phyloP scores from a whole-genome alignment of 2,113 vertebrate genomes.

The Periophthalmodon schlosseri region DNA sequence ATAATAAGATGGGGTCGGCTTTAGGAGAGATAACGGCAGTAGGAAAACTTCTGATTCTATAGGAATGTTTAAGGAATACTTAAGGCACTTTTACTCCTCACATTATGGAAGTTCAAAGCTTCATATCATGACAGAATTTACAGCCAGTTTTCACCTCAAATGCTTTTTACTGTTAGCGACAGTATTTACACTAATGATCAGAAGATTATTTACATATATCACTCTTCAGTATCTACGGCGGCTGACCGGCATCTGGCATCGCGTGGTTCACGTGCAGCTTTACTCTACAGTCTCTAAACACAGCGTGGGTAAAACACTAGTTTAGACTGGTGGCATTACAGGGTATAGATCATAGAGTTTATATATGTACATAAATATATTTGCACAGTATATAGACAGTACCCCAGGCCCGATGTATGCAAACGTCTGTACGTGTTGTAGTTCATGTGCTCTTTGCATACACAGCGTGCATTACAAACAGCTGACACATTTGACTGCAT shows the following conservation, averaged over 20 bases:
- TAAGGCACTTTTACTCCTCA: slow-evolving; percentile 66
- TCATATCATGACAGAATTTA: slow-evolving; percentile 55
- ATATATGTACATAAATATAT: slow-evolving; percentile 54
- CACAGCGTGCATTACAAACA: slow-evolving; percentile 69
- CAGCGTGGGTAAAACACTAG: slow-evolving; percentile 53
- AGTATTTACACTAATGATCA: slow-evolving; percentile 61
- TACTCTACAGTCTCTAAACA: slow-evolving; percentile 40
- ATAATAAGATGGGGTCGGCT: background rate
- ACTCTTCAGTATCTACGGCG: slow-evolving; percentile 59
- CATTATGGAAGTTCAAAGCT: slow-evolving; percentile 47
- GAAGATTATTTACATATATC: slow-evolving; percentile 52
- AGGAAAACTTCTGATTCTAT: slow-evolving; percentile 22
- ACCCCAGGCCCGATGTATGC: slow-evolving; percentile 53
- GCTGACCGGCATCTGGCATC: slow-evolving; percentile 70
- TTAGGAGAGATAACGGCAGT: slow-evolving; percentile 5
- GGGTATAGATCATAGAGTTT: slow-evolving; percentile 75
- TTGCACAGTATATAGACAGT: slow-evolving; percentile 70
- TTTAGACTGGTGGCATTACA: slow-evolving; percentile 74
- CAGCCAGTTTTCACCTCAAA: slow-evolving; percentile 40
- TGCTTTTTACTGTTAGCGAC: slow-evolving; percentile 46
- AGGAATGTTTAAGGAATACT: slow-evolving; percentile 44
- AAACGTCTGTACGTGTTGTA: slow-evolving; percentile 70
- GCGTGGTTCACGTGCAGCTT: slow-evolving; percentile 58
- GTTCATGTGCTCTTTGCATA: slow-evolving; percentile 66
- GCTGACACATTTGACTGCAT: slow-evolving; percentile 69